Conservation (phyloP, 2,888 invertebrate genomes). For the Caenorhabditis imperialis region DNA sequence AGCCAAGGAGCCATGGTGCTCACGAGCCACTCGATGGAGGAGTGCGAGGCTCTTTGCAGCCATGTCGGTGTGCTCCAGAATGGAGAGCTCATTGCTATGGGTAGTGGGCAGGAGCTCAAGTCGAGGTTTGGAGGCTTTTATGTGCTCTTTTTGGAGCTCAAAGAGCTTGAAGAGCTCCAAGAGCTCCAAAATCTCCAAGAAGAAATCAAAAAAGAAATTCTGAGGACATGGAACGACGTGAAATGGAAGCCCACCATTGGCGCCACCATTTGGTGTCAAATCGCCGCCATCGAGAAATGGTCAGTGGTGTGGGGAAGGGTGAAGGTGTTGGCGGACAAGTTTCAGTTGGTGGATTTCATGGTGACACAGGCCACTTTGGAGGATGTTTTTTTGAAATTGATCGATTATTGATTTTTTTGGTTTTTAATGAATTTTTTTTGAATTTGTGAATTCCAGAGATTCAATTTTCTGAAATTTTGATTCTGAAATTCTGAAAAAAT, state of each 20-base stretch:
- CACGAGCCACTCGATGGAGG: slow-evolving; percentile 80
- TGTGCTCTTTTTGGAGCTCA: slow-evolving; percentile 53
- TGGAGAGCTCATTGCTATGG: slow-evolving; percentile 58
- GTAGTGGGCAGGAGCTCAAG: slow-evolving; percentile 41
- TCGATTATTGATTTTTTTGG: slow-evolving; percentile 5
- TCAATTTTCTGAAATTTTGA: no score
- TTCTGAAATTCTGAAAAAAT: no score
- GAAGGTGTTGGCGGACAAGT: background rate
- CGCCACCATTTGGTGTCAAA: slow-evolving; percentile 17
- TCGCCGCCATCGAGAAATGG: slow-evolving; percentile 2
- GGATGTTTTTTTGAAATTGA: slow-evolving; percentile 20
- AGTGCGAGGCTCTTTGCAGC: slow-evolving; percentile 69
- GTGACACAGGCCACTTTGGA: slow-evolving; percentile 26
- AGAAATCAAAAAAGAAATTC: background rate
- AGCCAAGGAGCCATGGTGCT: slow-evolving; percentile 78
- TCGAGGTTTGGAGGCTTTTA: slow-evolving; percentile 28
- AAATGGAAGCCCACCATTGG: slow-evolving; percentile 15
- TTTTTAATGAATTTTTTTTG: no score
- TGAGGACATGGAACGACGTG: slow-evolving; percentile 16
- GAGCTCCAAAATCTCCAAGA: no score
- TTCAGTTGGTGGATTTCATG: slow-evolving; percentile 15
- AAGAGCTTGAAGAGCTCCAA: slow-evolving; percentile 61
- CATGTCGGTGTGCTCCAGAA: slow-evolving; percentile 74
- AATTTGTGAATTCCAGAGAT: no score
- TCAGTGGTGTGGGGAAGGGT: slow-evolving; percentile 9